These are phyloP conservation scores for Luffia ferchaultella DNA, from an alignment of 2,888 invertebrate species.

Conservation along the genomic window DNA sequence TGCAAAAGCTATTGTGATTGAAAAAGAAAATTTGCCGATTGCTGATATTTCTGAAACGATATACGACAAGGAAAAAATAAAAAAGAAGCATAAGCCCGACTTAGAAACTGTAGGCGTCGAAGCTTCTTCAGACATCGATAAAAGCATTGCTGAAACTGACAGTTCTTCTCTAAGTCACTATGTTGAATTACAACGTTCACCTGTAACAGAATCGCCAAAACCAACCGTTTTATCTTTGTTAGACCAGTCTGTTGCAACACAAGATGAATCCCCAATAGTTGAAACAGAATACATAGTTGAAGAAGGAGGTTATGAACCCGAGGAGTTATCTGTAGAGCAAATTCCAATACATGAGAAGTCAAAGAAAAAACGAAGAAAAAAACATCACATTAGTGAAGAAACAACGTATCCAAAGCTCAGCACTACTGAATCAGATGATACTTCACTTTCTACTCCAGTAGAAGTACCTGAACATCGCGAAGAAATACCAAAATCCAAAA, in stretches of 20 bases:
- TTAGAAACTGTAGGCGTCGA: constrained; percentile 32
- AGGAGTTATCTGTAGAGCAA: constrained; percentile 63
- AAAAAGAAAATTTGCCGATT: constrained; percentile 33
- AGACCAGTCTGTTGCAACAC: constrained; percentile 29
- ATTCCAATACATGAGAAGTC: constrained; percentile 25
- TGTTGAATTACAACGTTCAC: constrained; percentile 47
- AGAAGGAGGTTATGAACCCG: constrained; percentile 78
- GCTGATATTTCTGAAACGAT: constrained; percentile 23
- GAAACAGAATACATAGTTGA: constrained; percentile 51
- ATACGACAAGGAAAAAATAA: constrained; percentile 62
- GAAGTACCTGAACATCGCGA: constrained; percentile 28
- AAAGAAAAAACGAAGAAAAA: constrained; percentile 59
- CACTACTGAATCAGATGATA: constrained; percentile 46
- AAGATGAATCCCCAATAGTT: constrained; percentile 51
- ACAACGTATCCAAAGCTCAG: constrained; percentile 44
- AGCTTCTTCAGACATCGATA: constrained; percentile 34
- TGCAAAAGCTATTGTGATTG: constrained; percentile 24
- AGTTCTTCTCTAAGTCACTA: constrained; percentile 54
- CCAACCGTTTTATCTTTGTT: constrained; percentile 30
- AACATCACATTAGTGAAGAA: constrained; percentile 40
- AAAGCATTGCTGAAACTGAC: constrained; percentile 38
- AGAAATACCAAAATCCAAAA: constrained; percentile 32
- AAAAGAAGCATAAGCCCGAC: constrained; percentile 68
- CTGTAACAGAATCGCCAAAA: constrained; percentile 54
- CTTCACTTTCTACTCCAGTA: constrained; percentile 29